Evolutionary conservation across 2,797 vertebrate species (phyloP), one percentile per base, ranked within the genome.

Genomic region (Pampus argenteus): DNA sequence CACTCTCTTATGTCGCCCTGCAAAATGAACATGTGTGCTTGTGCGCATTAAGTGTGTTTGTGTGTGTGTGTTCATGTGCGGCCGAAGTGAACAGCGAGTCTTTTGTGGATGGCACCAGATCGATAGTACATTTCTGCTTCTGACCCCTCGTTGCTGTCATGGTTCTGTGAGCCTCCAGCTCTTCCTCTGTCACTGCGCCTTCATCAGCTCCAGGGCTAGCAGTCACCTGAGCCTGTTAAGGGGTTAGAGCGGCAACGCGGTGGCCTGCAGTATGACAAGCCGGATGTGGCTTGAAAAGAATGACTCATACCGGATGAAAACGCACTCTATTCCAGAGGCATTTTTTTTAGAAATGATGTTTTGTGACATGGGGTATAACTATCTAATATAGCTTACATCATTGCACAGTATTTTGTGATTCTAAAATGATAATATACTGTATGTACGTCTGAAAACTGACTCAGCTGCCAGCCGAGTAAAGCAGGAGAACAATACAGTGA

Each of bases 71-170:
- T 60, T 34, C 29, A 18, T 13, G 25, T 55, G 71, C 38, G 44
- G 62, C 58, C 40, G 49, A 81, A n/a, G 5, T 56, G 18, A 26
- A 45, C 9, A 52, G 20, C 23, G 1, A 22, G 42, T 57, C 40
- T 67, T 66, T 67, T 48, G 45, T 44, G 52, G 67, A 71, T 10
- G 40, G 15, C 7, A 11, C 18, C 2, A 11, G 62, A 88, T 86
- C 78, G 5, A 87, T 86, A 61, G 44, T 48, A 76, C 76, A 68
- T 56, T 73, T 74, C 68, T 77, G 66, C 65, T 0, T 44, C 71
- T 55, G 83, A 78, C 77, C 73, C 76, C 66, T 80, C 31, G 0
- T 28, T 29, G 71, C 51, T 76, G 76, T 78, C 47, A 57, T 59
- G 15, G 22, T 79, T 56, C 59, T 38, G 51, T 47, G 58, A 77